phyloP scores from a whole-genome alignment of 2,888 invertebrate species.

The Eristalis pertinax region DNA sequence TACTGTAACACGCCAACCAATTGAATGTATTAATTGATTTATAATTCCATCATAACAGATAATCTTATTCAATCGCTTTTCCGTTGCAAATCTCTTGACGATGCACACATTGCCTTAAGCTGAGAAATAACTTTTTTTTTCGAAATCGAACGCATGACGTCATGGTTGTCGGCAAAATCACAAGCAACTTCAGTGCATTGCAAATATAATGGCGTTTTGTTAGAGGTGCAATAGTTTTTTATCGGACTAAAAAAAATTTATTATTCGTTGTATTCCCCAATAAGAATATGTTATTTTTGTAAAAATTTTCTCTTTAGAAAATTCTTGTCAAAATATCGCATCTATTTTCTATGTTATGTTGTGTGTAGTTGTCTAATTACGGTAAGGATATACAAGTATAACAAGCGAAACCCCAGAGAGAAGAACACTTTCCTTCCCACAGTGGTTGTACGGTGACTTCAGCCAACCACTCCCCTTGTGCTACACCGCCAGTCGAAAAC shows the following conservation, averaged over 20 bases:
- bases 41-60: too few relatives aligned
- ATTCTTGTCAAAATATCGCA: constrained; percentile 6
- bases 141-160: constrained; percentile 12
- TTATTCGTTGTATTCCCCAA: constrained; percentile 17
- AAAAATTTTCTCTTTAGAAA: constrained; percentile 7
- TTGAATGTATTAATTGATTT: too few relatives aligned
- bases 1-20: too few relatives aligned
- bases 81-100: neutral
- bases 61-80: too few relatives aligned
- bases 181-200: constrained; percentile 35
- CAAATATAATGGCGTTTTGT: constrained; percentile 49
- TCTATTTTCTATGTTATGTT: constrained; percentile 28
- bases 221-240: constrained; percentile 33
- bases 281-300: constrained; percentile 25
- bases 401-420: neutral
- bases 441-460: constrained; percentile 47
- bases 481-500: constrained; percentile 2
- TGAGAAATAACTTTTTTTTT: neutral
- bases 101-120: neutral
- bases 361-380: neutral
- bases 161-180: constrained; percentile 8
- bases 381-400: neutral
- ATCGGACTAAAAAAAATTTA: neutral
- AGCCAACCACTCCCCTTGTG: constrained; percentile 35
- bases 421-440: neutral